phyloP scores from a whole-genome alignment of 1,140 invertebrate species.

The Meloidogyne exigua region DNA sequence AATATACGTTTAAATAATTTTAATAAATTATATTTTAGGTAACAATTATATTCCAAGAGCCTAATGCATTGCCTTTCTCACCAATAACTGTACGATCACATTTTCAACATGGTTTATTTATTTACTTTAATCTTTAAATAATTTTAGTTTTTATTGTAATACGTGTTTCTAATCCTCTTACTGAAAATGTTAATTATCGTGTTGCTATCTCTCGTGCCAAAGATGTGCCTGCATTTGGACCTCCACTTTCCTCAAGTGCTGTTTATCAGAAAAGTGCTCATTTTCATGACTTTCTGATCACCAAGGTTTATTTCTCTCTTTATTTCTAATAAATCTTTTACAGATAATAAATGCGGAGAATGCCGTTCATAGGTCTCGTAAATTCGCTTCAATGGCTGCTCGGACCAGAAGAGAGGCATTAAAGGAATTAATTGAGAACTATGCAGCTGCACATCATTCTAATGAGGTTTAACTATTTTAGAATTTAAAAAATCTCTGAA shows the following conservation, averaged over 20 bases:
- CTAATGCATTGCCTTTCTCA: conserved; percentile 76
- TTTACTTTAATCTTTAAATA: conserved; percentile 82
- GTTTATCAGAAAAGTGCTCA: conserved; percentile 74
- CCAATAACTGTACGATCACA: conserved; percentile 77
- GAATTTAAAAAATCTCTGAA: background rate
- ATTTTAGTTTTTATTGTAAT: conserved; percentile 79
- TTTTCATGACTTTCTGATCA: conserved; percentile 87
- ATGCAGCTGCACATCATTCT: conserved; percentile 65
- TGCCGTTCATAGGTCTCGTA: conserved; percentile 80
- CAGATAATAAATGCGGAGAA: conserved; percentile 92
- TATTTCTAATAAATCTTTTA: conserved; percentile 20
- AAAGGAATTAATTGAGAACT: conserved; percentile 82
- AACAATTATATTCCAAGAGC: conserved; percentile 94
- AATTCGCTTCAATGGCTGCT: conserved; percentile 94
- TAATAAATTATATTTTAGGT: conserved; percentile 62
- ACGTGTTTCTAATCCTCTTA: conserved; percentile 81
- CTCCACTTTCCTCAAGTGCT: conserved; percentile 71
- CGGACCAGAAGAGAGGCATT: conserved; percentile 91
- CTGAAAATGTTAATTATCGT: conserved; percentile 71
- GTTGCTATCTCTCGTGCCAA: conserved; percentile 88
- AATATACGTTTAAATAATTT: background rate
- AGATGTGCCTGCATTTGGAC: conserved; percentile 91
- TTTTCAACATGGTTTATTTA: conserved; percentile 72
- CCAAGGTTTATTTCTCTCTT: conserved; percentile 72
- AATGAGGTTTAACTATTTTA: conserved; percentile 48